Percentiles rank a stretch among this genome's conserved stretches.
Evolutionary conservation across 2,888 invertebrate species (phyloP).

Genomic region (Andrena camellia): DNA sequence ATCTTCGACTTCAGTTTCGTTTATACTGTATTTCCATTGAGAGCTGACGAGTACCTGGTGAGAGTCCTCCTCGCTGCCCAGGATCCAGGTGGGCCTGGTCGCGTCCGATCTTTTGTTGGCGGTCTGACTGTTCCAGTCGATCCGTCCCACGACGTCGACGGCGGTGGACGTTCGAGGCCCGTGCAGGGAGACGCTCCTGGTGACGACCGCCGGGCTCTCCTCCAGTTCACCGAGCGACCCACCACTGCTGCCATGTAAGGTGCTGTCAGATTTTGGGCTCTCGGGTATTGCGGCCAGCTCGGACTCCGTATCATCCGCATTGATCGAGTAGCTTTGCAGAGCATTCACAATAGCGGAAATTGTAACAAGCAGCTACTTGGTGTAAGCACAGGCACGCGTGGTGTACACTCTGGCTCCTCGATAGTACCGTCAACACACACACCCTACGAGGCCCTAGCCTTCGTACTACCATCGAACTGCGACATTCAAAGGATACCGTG

Average conservation of each 20-base stretch:
- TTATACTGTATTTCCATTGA: no score
- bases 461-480: constrained; percentile 1
- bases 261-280: constrained; percentile 94
- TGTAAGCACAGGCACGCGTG: constrained; percentile 72
- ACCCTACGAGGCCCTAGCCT: not conserved
- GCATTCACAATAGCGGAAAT: constrained; percentile 78
- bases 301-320: constrained; percentile 95
- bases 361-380: constrained; percentile 76
- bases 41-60: constrained; percentile 77
- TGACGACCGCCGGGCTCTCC: constrained; percentile 69
- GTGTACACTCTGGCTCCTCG: constrained; percentile 29
- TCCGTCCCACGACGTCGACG: constrained; percentile 37
- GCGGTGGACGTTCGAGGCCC: constrained; percentile 46
- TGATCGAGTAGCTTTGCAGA: constrained; percentile 85
- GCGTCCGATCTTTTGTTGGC: constrained; percentile 44
- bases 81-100: constrained; percentile 86
- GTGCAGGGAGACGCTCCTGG: constrained; percentile 66
- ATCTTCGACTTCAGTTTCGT: no score
- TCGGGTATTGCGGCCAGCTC: constrained; percentile 96
- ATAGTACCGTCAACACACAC: not conserved
- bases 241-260: constrained; percentile 90
- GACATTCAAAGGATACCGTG: constrained; percentile 7
- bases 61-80: constrained; percentile 87
- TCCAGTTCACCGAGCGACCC: constrained; percentile 82
- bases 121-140: constrained; percentile 57